phyloP scores from a whole-genome alignment of 92 coral and sea anemone genomes.

The Nematostella vectensis region DNA sequence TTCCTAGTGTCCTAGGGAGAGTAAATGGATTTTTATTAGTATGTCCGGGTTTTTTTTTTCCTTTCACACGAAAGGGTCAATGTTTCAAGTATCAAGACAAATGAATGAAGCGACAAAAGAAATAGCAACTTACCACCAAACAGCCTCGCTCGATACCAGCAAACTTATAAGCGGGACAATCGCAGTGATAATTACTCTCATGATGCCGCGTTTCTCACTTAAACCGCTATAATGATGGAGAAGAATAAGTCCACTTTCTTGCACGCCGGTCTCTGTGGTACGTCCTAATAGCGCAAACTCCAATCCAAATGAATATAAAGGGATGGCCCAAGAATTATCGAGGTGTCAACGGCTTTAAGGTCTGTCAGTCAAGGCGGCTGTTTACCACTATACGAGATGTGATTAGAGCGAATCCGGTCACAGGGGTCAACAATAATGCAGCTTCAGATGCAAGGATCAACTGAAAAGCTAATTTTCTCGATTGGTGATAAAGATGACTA shows the following conservation, averaged over 20 bases:
- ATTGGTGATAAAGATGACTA: conserved; percentile 6
- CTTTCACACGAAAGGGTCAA: no score
- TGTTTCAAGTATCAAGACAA: no score
- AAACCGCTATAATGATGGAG: no score
- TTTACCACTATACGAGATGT: conserved; percentile 59
- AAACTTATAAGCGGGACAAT: conserved; percentile 38
- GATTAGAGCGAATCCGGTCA: conserved; percentile 38
- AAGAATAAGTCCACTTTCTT: no score
- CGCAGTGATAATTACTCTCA: conserved; percentile 32
- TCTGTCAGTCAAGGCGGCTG: conserved; percentile 71
- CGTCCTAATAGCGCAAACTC: conserved; percentile 47
- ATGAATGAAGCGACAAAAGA: not conserved
- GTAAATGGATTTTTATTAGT: not conserved
- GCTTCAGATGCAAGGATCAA: not conserved
- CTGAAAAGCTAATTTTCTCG: conserved; percentile 19
- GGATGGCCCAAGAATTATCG: conserved; percentile 67
- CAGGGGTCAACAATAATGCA: conserved; percentile 8
- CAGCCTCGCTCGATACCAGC: conserved; percentile 32
- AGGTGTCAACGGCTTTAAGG: conserved; percentile 88
- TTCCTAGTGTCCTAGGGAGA: conserved; percentile 69
- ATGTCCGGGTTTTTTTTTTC: conserved; percentile 1
- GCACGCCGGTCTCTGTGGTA: no score
- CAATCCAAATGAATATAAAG: conserved; percentile 58
- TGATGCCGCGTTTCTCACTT: no score
- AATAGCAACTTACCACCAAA: conserved; percentile 76